These are phyloP conservation scores for Conchocele bisecta DNA, from an alignment of 2,888 invertebrate genomes.

Conservation along the genomic window DNA sequence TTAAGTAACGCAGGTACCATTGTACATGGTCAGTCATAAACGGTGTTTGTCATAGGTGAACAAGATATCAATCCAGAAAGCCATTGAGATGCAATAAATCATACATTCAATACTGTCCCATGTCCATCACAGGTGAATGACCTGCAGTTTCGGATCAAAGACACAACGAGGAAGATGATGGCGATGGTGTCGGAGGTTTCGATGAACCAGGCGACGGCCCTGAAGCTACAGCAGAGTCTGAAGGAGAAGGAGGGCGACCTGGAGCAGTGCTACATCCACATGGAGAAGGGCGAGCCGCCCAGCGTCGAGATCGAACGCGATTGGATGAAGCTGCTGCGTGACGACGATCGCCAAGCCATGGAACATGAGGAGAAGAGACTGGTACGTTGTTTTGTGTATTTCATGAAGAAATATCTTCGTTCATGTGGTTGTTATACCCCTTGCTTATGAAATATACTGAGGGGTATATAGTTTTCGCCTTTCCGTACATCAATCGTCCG, in stretches of 20 bases:
- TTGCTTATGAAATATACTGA: too few relatives aligned
- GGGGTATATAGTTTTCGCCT: too few relatives aligned
- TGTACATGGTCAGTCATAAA: too few relatives aligned
- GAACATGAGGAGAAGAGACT: conserved; percentile 73
- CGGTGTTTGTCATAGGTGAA: background rate
- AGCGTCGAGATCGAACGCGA: conserved; percentile 78
- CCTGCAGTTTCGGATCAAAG: conserved; percentile 79
- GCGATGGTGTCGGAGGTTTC: conserved; percentile 82
- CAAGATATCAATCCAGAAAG: background rate
- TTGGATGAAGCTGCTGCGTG: conserved; percentile 75
- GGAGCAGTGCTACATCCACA: conserved; percentile 80
- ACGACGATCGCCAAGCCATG: conserved; percentile 65
- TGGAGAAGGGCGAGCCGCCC: conserved; percentile 83
- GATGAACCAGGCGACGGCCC: conserved; percentile 81
- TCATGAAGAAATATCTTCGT: too few relatives aligned
- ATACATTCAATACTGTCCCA: background rate
- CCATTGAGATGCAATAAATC: background rate
- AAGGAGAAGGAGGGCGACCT: conserved; percentile 79
- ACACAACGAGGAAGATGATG: conserved; percentile 82
- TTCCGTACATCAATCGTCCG: too few relatives aligned
- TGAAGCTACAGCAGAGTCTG: conserved; percentile 78
- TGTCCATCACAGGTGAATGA: conserved; percentile 77
- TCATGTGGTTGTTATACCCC: too few relatives aligned
- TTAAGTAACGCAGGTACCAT: too few relatives aligned
- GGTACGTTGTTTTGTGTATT: conserved; percentile 58